Conservation (phyloP, 2,797 vertebrate genomes). For the Parambassis ranga region DNA sequence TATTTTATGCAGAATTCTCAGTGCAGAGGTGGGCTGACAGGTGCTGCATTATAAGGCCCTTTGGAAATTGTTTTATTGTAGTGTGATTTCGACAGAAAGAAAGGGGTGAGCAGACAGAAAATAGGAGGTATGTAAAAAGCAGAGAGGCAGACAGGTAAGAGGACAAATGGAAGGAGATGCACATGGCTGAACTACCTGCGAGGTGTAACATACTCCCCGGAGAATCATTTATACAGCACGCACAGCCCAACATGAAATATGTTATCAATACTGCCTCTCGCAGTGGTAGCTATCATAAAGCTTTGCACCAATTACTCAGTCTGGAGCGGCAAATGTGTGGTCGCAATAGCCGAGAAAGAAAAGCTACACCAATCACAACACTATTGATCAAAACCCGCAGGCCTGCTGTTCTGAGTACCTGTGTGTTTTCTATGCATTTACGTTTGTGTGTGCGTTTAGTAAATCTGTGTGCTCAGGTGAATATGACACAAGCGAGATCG, state of each 20-base stretch:
- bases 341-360: constrained; percentile 44
- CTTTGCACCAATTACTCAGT: constrained; percentile 65
- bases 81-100: not conserved
- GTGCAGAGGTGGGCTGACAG: not conserved
- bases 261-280: constrained; percentile 66
- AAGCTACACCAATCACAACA: constrained; percentile 43
- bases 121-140: not conserved
- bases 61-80: not conserved
- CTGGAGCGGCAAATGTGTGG: constrained; percentile 47
- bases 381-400: constrained; percentile 66
- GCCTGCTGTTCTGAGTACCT: not conserved
- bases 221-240: constrained; percentile 35
- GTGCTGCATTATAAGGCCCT: constrained; percentile 13
- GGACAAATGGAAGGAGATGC: constrained; percentile 12
- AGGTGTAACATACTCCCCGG: constrained; percentile 41
- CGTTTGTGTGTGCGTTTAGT: not conserved
- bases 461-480: not conserved
- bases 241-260: constrained; percentile 9
- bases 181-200: constrained; percentile 25
- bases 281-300: constrained; percentile 46
- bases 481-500: constrained; percentile 18
- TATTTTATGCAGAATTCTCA: not conserved
- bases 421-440: constrained; percentile 15
- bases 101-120: not conserved
- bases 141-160: constrained; percentile 3